These are phyloP conservation scores for Psittacara wagleri DNA, from an alignment of 2,113 vertebrate genomes.

Conservation along the genomic window DNA sequence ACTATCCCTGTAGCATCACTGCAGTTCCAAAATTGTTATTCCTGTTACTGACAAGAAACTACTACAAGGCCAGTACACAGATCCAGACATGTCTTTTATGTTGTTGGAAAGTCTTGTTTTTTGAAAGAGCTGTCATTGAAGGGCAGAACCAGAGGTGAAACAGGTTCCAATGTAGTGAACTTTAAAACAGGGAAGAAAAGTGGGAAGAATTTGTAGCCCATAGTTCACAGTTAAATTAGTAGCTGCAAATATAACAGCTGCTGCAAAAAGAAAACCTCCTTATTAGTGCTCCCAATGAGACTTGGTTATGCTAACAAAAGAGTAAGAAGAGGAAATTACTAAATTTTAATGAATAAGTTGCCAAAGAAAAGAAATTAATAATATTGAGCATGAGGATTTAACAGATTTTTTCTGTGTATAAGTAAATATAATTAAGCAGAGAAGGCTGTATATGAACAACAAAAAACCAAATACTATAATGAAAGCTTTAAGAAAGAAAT, in stretches of 20 bases:
- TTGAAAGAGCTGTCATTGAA: neutral
- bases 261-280: neutral
- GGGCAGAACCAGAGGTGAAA: neutral
- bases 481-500: neutral
- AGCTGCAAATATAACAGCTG: neutral
- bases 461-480: neutral
- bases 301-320: neutral
- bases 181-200: neutral
- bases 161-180: neutral
- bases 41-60: neutral
- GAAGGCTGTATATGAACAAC: rapidly evolving
- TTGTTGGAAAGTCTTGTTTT: neutral
- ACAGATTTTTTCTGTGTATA: neutral
- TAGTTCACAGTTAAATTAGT: neutral
- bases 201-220: neutral
- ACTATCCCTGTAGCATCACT: neutral
- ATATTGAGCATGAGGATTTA: neutral
- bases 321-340: neutral
- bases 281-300: neutral
- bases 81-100: neutral
- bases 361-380: neutral
- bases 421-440: neutral
- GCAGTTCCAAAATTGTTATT: neutral
- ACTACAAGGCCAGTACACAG: neutral
- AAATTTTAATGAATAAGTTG: neutral